Evolutionary conservation across 2,113 vertebrate species (phyloP).

Genomic region (Clupea harengus): DNA sequence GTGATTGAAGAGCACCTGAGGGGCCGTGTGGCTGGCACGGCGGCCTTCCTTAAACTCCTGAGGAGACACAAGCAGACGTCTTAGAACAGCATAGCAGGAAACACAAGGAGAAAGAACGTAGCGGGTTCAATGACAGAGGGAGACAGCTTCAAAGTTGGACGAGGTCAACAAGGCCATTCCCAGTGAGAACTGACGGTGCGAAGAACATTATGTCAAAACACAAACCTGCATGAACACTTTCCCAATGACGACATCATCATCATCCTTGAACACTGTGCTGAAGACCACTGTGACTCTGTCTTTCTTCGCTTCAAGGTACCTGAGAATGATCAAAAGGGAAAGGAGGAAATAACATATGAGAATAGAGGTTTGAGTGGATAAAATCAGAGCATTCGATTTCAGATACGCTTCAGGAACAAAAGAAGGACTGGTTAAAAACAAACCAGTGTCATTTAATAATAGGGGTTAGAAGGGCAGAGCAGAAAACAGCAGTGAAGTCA

Average conservation of each 20-base stretch:
- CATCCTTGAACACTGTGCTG: constrained; percentile 99
- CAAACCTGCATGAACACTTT: constrained; percentile 99
- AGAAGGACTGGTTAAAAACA: not conserved
- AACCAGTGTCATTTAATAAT: not conserved
- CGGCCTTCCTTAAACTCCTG: constrained; percentile 99
- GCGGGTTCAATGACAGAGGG: not conserved
- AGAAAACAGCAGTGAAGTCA: not conserved
- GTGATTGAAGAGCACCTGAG: constrained; percentile 98
- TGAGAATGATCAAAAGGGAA: constrained; percentile 49
- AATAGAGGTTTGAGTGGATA: not conserved
- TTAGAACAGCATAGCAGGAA: not conserved
- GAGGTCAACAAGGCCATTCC: not conserved
- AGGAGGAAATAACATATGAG: not conserved
- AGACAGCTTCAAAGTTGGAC: not conserved
- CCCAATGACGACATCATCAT: constrained; percentile 95
- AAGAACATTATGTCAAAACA: not conserved
- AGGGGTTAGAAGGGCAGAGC: not conserved
- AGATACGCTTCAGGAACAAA: not conserved
- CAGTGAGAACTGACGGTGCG: no score
- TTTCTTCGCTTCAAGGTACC: constrained; percentile 97
- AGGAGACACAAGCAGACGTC: not conserved
- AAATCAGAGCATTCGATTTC: not conserved
- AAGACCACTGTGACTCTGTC: constrained; percentile 97
- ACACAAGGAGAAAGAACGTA: not conserved
- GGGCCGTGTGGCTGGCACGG: constrained; percentile 96